phyloP scores from a whole-genome alignment of 2,113 vertebrate genomes.

The Hassar affinis region DNA sequence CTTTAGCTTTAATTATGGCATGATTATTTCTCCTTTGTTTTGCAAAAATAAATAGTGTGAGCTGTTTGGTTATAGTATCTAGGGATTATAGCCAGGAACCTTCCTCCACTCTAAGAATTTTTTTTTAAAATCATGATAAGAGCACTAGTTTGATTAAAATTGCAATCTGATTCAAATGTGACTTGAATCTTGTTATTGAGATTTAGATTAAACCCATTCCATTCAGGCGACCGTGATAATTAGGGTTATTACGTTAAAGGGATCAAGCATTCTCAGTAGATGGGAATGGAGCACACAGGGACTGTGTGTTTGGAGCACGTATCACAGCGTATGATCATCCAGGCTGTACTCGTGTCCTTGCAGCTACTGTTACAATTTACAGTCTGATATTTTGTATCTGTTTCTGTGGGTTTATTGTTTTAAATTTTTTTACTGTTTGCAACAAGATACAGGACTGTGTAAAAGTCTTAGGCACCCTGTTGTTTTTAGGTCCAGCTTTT shows the following conservation, averaged over 20 bases:
- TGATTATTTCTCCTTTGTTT: background rate
- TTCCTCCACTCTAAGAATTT: background rate
- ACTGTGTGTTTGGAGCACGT: background rate
- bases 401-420: no score
- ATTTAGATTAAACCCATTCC: no score
- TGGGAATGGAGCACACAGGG: background rate
- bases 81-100: background rate
- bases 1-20: no score
- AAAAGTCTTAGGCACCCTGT: no score
- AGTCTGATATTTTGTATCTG: background rate
- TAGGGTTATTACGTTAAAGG: background rate
- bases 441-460: no score
- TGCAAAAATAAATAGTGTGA: background rate
- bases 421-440: no score
- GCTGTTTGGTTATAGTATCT: background rate
- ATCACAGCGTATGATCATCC: background rate
- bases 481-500: no score
- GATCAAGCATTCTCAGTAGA: background rate
- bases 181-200: background rate
- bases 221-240: background rate
- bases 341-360: background rate
- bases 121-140: background rate
- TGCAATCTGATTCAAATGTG: background rate
- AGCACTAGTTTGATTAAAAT: background rate
- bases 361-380: background rate